Evolutionary conservation across 2,797 vertebrate genomes (phyloP).

Genomic region (Ctenosaura bakeri): DNA sequence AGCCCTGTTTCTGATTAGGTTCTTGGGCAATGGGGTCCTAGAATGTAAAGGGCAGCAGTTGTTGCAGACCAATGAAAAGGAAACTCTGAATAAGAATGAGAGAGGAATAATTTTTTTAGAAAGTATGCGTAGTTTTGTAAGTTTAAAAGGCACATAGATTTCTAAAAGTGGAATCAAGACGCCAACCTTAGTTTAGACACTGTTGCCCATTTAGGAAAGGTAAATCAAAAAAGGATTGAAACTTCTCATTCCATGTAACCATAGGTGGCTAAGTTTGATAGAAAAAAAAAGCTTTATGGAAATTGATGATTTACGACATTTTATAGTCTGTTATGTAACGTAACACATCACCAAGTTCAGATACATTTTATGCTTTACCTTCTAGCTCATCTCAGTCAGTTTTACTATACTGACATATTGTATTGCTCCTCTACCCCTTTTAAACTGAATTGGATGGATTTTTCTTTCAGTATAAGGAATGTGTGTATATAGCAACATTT

Average conservation of each 20-base stretch:
- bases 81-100: too few species aligned
- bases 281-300: constrained; percentile 8
- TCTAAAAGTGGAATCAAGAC: not conserved
- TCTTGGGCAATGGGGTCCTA: not conserved
- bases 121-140: not conserved
- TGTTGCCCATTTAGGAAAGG: not conserved
- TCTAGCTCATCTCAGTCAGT: constrained; percentile 35
- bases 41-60: not conserved
- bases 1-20: not conserved
- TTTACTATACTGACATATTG: constrained; percentile 31
- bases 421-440: not conserved
- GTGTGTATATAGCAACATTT: constrained; percentile 7
- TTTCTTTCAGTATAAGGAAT: constrained; percentile 9
- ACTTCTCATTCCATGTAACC: not conserved
- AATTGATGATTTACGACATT: constrained; percentile 39
- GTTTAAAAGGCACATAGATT: not conserved
- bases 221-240: constrained; percentile 24
- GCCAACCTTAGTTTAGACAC: not conserved
- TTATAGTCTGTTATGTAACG: constrained; percentile 44
- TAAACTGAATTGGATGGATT: not conserved
- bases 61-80: not conserved
- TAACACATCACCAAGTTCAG: constrained; percentile 19
- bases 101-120: too few species aligned
- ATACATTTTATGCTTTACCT: constrained; percentile 51
- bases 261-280: constrained; percentile 29